Conservation (phyloP, 2,797 vertebrate genomes). For the Nasua narica region DNA sequence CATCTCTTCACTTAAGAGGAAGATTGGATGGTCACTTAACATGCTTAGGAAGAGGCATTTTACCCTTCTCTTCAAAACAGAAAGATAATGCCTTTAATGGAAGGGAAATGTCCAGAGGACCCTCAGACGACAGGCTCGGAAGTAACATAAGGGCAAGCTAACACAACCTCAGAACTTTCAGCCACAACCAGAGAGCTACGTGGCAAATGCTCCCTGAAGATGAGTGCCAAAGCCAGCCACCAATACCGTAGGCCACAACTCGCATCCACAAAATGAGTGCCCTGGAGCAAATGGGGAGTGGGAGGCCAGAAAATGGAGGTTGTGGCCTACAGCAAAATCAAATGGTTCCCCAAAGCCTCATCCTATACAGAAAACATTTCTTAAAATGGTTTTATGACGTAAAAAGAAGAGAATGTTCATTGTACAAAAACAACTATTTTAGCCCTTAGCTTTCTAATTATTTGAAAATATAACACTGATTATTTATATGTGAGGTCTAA, state of each 20-base stretch:
- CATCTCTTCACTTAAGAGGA: background rate
- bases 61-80: background rate
- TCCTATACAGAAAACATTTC: background rate
- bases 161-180: background rate
- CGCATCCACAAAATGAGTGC: background rate
- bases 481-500: slow-evolving; percentile 10
- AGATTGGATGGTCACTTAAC: background rate
- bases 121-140: background rate
- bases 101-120: background rate
- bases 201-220: background rate
- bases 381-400: background rate
- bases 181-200: background rate
- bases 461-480: slow-evolving; percentile 36
- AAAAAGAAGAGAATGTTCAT: background rate
- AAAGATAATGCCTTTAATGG: background rate
- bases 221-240: background rate
- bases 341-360: background rate
- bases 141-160: background rate
- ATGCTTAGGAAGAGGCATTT: background rate
- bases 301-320: background rate
- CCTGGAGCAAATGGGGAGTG: background rate
- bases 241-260: background rate
- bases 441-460: background rate
- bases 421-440: background rate
- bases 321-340: background rate